phyloP scores from a whole-genome alignment of 2,113 vertebrate species.

The Rhynchomys soricoides region DNA sequence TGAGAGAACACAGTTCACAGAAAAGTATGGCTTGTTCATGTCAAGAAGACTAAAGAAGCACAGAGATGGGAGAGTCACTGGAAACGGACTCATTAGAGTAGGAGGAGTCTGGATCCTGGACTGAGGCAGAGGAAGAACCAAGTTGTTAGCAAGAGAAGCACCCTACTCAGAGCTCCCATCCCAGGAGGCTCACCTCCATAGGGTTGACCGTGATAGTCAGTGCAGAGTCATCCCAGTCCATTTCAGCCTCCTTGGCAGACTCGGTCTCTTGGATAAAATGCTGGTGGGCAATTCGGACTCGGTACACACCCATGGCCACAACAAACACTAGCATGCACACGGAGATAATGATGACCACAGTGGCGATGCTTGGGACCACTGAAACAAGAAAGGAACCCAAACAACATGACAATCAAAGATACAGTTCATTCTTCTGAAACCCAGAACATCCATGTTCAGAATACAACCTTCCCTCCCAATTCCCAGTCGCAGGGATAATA shows the following conservation, averaged over 20 bases:
- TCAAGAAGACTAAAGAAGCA: not conserved
- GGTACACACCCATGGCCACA: constrained; percentile 92
- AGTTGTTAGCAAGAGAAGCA: not conserved
- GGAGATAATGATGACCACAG: constrained; percentile 91
- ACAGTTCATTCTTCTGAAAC: not conserved
- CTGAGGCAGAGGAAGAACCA: not conserved
- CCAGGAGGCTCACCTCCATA: constrained; percentile 91
- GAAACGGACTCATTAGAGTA: not conserved
- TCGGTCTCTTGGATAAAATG: constrained; percentile 86
- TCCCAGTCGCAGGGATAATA: not conserved
- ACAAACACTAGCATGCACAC: constrained; percentile 92
- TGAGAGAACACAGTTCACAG: not conserved
- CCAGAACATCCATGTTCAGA: fast-evolving
- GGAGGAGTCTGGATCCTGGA: no score
- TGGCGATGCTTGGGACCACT: constrained; percentile 94
- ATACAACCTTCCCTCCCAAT: not conserved
- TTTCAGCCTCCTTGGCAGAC: constrained; percentile 88
- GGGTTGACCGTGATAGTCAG: constrained; percentile 97
- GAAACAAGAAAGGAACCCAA: constrained; percentile 50
- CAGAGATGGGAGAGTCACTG: not conserved
- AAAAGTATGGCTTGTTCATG: not conserved
- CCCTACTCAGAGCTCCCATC: not conserved
- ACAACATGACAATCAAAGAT: not conserved
- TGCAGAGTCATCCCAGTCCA: constrained; percentile 94
- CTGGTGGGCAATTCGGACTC: constrained; percentile 90